phyloP scores from a whole-genome alignment of 2,113 vertebrate genomes.

The Sceloporus tristichus region DNA sequence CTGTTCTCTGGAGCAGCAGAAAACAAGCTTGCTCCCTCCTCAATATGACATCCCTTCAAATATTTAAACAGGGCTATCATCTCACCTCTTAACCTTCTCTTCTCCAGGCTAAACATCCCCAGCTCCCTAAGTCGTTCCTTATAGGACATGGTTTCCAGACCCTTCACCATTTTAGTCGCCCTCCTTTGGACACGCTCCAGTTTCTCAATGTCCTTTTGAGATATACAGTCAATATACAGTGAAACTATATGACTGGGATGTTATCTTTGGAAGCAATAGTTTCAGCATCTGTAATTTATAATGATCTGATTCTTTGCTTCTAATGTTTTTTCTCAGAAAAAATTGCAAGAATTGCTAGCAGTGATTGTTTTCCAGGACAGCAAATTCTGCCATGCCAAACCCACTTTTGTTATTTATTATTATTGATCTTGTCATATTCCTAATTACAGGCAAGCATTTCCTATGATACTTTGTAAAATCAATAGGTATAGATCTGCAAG shows the following conservation, averaged over 20 bases:
- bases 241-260: background rate
- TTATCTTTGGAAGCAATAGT: background rate
- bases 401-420: background rate
- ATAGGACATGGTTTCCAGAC: no score
- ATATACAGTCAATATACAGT: slow-evolving; percentile 29
- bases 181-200: no score
- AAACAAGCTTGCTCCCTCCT: no score
- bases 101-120: no score
- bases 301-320: slow-evolving; percentile 7
- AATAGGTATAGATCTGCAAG: background rate
- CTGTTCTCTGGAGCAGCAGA: no score
- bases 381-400: background rate
- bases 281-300: background rate
- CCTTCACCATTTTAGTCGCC: no score
- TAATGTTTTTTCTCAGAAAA: slow-evolving; percentile 16
- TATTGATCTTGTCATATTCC: background rate
- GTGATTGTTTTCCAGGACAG: background rate
- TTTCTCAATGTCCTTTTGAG: no score
- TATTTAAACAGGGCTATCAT: no score
- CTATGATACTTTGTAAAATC: background rate
- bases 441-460: background rate
- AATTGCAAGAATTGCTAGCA: background rate
- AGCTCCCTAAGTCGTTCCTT: no score
- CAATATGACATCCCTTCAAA: no score
- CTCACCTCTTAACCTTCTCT: no score